A percentile compares a stretch with the other conserved stretches of the same genome.
These are phyloP conservation scores for Cygnus olor DNA, from an alignment of 2,797 vertebrate species.

Conservation along the genomic window DNA sequence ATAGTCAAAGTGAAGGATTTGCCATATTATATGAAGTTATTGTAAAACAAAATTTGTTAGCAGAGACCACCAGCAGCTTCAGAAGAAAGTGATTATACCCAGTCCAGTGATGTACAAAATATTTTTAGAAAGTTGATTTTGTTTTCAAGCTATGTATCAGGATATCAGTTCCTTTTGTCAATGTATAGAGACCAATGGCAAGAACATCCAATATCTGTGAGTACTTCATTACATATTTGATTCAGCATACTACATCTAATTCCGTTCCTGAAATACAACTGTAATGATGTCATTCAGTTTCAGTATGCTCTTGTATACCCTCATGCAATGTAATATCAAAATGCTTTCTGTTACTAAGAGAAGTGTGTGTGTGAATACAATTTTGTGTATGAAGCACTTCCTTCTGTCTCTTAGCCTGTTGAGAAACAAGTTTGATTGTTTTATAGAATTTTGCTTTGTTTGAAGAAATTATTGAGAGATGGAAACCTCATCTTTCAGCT, in stretches of 20 bases:
- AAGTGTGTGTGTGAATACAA: background rate
- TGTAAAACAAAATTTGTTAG: background rate
- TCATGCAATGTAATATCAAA: slow-evolving; percentile 23
- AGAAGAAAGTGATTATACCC: background rate
- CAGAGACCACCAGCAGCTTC: background rate
- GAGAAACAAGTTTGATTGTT: slow-evolving; percentile 23
- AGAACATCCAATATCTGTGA: background rate
- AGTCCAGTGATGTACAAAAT: background rate
- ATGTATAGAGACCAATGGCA: background rate
- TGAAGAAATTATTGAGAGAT: slow-evolving; percentile 37
- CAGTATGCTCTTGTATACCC: background rate
- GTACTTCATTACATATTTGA: background rate
- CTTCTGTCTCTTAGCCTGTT: background rate
- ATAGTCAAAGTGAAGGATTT: background rate
- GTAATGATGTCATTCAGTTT: slow-evolving; percentile 35
- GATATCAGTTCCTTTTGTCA: background rate
- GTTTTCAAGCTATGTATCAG: background rate
- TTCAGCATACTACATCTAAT: background rate
- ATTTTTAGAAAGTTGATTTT: background rate
- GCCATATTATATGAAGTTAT: background rate
- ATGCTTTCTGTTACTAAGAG: slow-evolving; percentile 7
- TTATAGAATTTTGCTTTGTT: slow-evolving; percentile 19
- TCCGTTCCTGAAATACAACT: background rate
- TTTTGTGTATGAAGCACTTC: background rate
- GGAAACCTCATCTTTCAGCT: background rate